Evolutionary conservation across 2,888 invertebrate genomes (phyloP).

Genomic region (Xanthorhoe designata): DNA sequence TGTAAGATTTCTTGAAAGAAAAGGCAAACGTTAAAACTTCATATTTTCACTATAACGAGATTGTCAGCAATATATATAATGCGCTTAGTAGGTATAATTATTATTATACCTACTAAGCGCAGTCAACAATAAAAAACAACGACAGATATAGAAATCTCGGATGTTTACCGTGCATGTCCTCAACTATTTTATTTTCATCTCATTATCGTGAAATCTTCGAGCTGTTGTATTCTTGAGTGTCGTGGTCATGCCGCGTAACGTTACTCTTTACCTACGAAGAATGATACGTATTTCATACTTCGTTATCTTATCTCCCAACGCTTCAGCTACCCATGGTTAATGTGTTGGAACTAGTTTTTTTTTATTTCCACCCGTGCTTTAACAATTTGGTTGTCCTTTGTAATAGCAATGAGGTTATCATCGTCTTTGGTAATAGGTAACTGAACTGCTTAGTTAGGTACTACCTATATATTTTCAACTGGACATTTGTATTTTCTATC

Average conservation of each 20-base stretch:
- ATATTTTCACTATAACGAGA: conserved; percentile 53
- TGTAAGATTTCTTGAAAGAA: not conserved
- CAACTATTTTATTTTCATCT: conserved; percentile 56
- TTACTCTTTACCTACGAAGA: conserved; percentile 49
- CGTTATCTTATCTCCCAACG: conserved; percentile 49
- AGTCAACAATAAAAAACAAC: conserved; percentile 38
- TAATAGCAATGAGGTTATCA: too few relatives aligned
- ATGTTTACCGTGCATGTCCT: conserved; percentile 56
- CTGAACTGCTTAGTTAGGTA: too few relatives aligned
- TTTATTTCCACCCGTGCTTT: not conserved
- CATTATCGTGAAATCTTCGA: conserved; percentile 65
- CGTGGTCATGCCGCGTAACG: conserved; percentile 61
- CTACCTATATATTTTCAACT: too few relatives aligned
- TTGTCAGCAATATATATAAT: conserved; percentile 47
- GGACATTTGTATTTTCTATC: too few relatives aligned
- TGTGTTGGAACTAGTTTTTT: conserved; percentile 6
- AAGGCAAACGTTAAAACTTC: not conserved
- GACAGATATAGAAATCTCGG: conserved; percentile 60
- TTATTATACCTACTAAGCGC: conserved; percentile 43
- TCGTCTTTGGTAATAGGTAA: too few relatives aligned
- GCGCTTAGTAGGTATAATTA: too few relatives aligned
- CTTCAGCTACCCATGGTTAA: conserved; percentile 19
- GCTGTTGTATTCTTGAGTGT: conserved; percentile 50
- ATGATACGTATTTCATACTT: conserved; percentile 47
- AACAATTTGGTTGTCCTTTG: too few relatives aligned